These are phyloP conservation scores for Ommatoiulus sabulosus DNA, from an alignment of 2,888 invertebrate species.

Conservation along the genomic window DNA sequence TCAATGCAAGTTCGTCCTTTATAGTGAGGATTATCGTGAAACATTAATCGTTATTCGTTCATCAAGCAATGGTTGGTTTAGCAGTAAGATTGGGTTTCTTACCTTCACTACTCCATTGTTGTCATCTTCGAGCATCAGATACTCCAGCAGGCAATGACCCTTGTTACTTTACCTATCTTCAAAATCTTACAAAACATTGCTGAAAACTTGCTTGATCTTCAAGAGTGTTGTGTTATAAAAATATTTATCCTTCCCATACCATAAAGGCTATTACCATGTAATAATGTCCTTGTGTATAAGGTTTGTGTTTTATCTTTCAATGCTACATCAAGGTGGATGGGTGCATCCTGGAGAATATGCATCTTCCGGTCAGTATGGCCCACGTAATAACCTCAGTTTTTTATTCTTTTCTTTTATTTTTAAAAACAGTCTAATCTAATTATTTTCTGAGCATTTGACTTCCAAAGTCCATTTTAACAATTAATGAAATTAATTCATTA, in stretches of 20 bases:
- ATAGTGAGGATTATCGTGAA: too few species aligned
- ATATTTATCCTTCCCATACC: background rate
- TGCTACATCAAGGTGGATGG: slow-evolving; percentile 81
- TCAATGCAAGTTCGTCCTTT: too few species aligned
- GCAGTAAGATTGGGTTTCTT: too few species aligned
- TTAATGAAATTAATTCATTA: background rate
- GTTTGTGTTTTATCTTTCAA: slow-evolving; percentile 62
- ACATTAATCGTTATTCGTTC: too few species aligned
- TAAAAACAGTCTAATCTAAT: slow-evolving; percentile 4
- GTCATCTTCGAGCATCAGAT: too few species aligned
- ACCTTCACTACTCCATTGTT: too few species aligned
- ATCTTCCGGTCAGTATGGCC: slow-evolving; percentile 83
- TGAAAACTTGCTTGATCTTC: too few species aligned
- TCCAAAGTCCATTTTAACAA: background rate
- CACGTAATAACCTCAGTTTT: slow-evolving; percentile 25
- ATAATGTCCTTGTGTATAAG: background rate
- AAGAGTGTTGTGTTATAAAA: too few species aligned
- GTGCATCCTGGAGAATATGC: slow-evolving; percentile 99
- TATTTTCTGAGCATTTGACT: background rate
- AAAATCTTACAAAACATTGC: too few species aligned
- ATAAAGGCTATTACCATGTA: background rate
- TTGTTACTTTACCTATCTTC: too few species aligned
- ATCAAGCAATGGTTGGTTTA: too few species aligned
- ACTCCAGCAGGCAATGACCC: too few species aligned
- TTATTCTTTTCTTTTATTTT: background rate